A percentile compares a stretch with the other conserved stretches of the same genome.
Evolutionary conservation across 2,797 vertebrate genomes (phyloP).

Genomic region (Tragopan temminckii): DNA sequence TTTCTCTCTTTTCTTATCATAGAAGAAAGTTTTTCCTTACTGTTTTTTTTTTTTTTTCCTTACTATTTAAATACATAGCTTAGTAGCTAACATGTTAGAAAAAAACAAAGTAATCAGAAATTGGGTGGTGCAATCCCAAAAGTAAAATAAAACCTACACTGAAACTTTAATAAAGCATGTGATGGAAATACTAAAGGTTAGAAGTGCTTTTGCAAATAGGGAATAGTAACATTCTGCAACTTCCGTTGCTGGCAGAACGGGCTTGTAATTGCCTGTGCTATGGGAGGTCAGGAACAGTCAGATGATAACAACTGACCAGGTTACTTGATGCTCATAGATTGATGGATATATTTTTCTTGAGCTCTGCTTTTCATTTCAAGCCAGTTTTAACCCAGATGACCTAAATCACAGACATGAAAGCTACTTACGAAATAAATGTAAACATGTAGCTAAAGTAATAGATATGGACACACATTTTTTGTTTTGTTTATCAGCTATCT

Average conservation of each 20-base stretch:
- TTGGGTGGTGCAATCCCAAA: conserved; percentile 76
- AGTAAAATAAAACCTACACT: conserved; percentile 59
- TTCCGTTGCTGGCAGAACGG: not conserved
- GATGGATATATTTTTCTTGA: not conserved
- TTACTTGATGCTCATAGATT: not conserved
- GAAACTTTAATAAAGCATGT: conserved; percentile 25
- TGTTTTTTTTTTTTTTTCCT: too few relatives aligned
- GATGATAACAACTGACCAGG: not conserved
- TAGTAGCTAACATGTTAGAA: not conserved
- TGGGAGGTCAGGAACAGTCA: not conserved
- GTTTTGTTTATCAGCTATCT: not conserved
- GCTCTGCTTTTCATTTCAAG: not conserved
- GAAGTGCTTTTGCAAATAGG: not conserved
- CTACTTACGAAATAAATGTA: not conserved
- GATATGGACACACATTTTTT: not conserved
- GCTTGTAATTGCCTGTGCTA: not conserved
- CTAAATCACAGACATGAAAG: not conserved
- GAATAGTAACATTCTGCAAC: conserved; percentile 26
- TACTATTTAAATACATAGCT: conserved; percentile 13
- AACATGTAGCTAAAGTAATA: not conserved
- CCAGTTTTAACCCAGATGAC: not conserved
- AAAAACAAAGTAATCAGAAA: conserved; percentile 77
- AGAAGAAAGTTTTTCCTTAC: too few relatives aligned
- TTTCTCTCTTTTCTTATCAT: conserved; percentile 40
- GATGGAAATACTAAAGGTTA: conserved; percentile 49